Conservation (phyloP, 2,113 vertebrate genomes). For the Tapirus terrestris region DNA sequence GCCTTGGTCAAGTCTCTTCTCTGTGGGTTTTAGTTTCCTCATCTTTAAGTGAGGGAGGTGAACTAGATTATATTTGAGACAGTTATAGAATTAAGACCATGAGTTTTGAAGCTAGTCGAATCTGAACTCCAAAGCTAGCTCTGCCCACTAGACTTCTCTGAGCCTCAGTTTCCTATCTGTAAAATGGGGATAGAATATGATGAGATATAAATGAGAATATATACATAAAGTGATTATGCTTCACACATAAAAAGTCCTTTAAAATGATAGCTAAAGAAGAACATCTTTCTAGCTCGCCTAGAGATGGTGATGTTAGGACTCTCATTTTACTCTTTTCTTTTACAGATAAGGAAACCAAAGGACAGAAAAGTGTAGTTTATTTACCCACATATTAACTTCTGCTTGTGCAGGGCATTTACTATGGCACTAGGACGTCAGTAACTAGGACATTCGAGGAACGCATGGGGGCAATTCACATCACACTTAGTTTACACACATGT, state of each 20-base stretch:
- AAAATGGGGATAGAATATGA: not conserved
- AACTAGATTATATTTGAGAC: not conserved
- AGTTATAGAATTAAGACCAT: not conserved
- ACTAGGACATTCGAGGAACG: not conserved
- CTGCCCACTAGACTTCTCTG: not conserved
- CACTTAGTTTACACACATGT: not conserved
- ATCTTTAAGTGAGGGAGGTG: not conserved
- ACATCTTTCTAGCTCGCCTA: not conserved
- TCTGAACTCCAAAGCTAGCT: not conserved
- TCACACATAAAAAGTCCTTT: not conserved
- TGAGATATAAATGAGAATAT: not conserved
- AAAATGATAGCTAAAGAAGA: not conserved
- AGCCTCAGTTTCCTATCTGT: not conserved
- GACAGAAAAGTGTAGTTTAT: not conserved
- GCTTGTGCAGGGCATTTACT: not conserved
- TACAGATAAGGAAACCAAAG: not conserved
- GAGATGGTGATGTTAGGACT: not conserved
- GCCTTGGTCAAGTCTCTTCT: not conserved
- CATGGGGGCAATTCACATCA: not conserved
- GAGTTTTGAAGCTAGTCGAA: not conserved
- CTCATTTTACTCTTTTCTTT: not conserved
- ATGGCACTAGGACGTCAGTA: not conserved
- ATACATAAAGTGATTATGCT: not conserved
- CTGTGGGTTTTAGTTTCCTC: not conserved
- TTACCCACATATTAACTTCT: not conserved